Base-by-base conservation (phyloP, 2,797 vertebrate species). In the Spinus pinus region DNA sequence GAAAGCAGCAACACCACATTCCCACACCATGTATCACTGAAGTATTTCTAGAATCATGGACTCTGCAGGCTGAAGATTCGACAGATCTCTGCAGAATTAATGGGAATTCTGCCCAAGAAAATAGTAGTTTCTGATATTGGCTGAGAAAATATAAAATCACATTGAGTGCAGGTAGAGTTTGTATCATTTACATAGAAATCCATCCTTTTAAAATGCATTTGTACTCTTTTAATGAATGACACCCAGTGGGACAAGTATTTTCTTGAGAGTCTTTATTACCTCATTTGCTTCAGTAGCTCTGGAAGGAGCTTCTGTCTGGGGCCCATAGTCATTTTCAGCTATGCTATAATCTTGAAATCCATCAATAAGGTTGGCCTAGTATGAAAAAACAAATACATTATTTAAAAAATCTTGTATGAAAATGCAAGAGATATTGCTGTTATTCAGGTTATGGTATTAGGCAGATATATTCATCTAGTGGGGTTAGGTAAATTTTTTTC, bases 361-460 rank as follows among this genome's bases (percentile, higher is more conserved):
- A 84, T 99, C 98, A 97, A 99, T 97, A 97, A 98, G 95, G 84
- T 99, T 99, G 97, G 98, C 98, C 99, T 99, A 98, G 97, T 75
- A 93, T 83, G 97, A 96, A 98, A 96, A 97, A 98, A 96, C 97
- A 98, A 96, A 24, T 16, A 33, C 14, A 39, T 82, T 66, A 88
- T 74, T 90, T 60, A 47, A 81, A 31, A 44, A 75, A 78, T 12
- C 3, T 10, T 37, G n/a, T 37, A 37, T 14, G 24, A 90, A 73
- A 74, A 97, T 94, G 88, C 85, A 86, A 91, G 88, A 93, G 92
- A 46, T 97, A 96, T 97, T 81, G 79, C 78, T 92, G 81, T 95
- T 92, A 96, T 94, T 64, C 53, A 86, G 88, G 97, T 98, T 98
- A 98, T 95, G 61, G 81, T 95, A 98, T 98, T 98, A 97, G 93